Evolutionary conservation across 2,113 vertebrate genomes (phyloP).

Genomic region (Craseonycteris thonglongyai): DNA sequence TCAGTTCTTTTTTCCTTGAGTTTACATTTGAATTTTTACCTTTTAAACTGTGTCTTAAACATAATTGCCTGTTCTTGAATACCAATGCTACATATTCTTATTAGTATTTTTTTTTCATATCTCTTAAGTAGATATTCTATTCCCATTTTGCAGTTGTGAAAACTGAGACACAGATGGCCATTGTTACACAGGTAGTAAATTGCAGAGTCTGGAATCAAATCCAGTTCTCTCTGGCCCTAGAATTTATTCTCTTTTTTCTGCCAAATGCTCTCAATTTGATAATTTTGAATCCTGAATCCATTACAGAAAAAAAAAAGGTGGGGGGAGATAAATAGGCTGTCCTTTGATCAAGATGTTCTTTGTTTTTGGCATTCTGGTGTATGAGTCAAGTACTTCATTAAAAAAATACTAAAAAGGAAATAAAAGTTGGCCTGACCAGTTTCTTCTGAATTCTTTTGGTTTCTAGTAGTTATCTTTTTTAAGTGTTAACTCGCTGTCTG

Average conservation of each 20-base stretch:
- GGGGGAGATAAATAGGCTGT: not conserved
- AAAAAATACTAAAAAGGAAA: not conserved
- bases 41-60: not conserved
- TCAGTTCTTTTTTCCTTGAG: not conserved
- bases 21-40: conserved; percentile 34
- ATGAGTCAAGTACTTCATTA: not conserved
- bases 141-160: not conserved
- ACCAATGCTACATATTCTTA: not conserved
- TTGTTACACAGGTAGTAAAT: not conserved
- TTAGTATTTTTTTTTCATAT: not conserved
- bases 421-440: not conserved
- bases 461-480: not conserved
- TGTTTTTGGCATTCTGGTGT: not conserved
- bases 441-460: not conserved
- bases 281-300: not conserved
- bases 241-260: not conserved
- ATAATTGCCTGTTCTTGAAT: not conserved
- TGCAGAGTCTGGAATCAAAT: not conserved
- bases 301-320: not conserved
- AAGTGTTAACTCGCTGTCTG: not conserved
- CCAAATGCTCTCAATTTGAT: not conserved
- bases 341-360: not conserved
- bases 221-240: not conserved
- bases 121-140: not conserved
- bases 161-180: conserved; percentile 6